Conservation (phyloP, 2,888 invertebrate species). For the Opisthograptis luteolata region DNA sequence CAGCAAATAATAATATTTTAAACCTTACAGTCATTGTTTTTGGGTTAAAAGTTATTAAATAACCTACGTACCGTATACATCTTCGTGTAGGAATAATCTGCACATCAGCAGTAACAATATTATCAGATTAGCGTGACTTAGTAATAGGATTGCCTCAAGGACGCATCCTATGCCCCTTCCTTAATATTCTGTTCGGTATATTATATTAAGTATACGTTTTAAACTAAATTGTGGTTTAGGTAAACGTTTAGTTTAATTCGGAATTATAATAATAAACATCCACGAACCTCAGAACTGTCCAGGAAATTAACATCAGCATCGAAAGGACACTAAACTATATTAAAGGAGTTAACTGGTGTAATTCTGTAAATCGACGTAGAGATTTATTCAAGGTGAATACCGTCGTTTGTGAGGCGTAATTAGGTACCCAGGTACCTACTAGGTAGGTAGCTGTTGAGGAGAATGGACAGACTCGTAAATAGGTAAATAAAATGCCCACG, state of each 20-base stretch:
- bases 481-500: slow-evolving; percentile 11
- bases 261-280: too few species aligned
- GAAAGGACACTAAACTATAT: slow-evolving; percentile 36
- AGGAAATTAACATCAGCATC: not conserved
- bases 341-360: slow-evolving; percentile 31
- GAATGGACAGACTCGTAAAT: slow-evolving; percentile 14
- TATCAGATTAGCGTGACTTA: slow-evolving; percentile 29
- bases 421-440: slow-evolving; percentile 29
- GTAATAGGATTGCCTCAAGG: slow-evolving; percentile 23
- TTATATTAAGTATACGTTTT: slow-evolving; percentile 11
- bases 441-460: slow-evolving; percentile 19
- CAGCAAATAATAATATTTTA: not conserved
- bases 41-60: not conserved
- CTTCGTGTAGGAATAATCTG: slow-evolving; percentile 12
- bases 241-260: not conserved
- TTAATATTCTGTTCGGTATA: slow-evolving; percentile 1
- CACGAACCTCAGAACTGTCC: not conserved
- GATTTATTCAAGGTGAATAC: slow-evolving; percentile 53
- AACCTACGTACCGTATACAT: not conserved
- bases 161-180: slow-evolving; percentile 16
- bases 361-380: slow-evolving; percentile 42
- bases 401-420: slow-evolving; percentile 45
- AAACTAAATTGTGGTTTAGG: not conserved
- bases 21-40: slow-evolving; percentile 16
- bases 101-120: slow-evolving; percentile 19